Conservation (phyloP, 2,113 vertebrate genomes). For the Pseudopodoces humilis region DNA sequence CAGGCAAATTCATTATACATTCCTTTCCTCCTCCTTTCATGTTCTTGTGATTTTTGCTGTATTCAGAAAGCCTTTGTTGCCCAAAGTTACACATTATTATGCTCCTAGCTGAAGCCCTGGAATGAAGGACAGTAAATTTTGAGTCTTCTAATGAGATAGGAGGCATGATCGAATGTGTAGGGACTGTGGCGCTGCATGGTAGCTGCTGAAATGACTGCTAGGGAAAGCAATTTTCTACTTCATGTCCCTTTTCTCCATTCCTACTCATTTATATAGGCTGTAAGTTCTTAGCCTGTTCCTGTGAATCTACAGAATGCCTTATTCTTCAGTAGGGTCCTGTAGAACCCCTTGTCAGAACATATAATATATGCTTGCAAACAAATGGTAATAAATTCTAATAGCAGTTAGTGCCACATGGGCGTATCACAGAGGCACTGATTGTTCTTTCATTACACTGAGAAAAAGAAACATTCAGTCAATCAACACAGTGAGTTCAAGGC, state of each 20-base stretch:
- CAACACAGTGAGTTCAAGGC: conserved; percentile 32
- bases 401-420: not conserved
- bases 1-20: not conserved
- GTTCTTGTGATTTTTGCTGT: not conserved
- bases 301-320: not conserved
- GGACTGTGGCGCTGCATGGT: not conserved
- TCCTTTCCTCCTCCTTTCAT: not conserved
- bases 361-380: conserved; percentile 25
- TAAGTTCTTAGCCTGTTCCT: conserved; percentile 25
- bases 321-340: not conserved
- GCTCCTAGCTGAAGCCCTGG: not conserved
- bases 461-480: conserved; percentile 50
- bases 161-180: not conserved
- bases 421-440: conserved; percentile 36
- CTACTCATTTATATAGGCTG: conserved; percentile 18
- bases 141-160: conserved; percentile 27
- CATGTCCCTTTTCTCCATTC: not conserved
- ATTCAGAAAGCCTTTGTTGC: not conserved
- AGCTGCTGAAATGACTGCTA: conserved; percentile 9
- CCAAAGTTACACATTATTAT: not conserved
- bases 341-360: conserved; percentile 2
- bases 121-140: conserved; percentile 28
- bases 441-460: conserved; percentile 40
- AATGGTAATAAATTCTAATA: conserved; percentile 40
- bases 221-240: conserved; percentile 44